These are phyloP conservation scores for Sebastes taczanowskii DNA, from an alignment of 2,797 vertebrate genomes.

Conservation along the genomic window DNA sequence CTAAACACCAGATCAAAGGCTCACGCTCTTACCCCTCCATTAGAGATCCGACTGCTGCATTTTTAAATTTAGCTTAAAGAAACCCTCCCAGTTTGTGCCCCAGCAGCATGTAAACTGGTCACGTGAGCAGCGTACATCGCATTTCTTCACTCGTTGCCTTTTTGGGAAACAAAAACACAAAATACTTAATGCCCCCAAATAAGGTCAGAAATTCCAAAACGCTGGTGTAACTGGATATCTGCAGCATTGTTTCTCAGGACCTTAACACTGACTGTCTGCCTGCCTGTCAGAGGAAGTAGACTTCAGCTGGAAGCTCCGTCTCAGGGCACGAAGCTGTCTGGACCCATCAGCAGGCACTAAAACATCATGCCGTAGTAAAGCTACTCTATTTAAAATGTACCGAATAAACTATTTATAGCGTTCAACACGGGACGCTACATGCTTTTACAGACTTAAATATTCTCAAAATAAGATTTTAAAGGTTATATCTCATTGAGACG, in stretches of 20 bases:
- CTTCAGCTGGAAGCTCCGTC: background rate
- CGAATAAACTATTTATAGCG: background rate
- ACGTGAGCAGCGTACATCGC: constrained; percentile 29
- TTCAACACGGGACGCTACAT: background rate
- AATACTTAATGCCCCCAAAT: constrained; percentile 56
- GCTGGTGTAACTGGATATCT: constrained; percentile 65
- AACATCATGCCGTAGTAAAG: background rate
- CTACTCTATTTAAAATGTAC: background rate
- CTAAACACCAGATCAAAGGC: constrained; percentile 70
- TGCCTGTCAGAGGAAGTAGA: constrained; percentile 21
- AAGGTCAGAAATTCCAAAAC: constrained; percentile 70
- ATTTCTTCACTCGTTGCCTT: constrained; percentile 56
- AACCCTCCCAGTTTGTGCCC: constrained; percentile 60
- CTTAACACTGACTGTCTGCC: constrained; percentile 36
- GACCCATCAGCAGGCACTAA: background rate
- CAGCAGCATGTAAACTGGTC: constrained; percentile 42
- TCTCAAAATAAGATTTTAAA: background rate
- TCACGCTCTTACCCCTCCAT: constrained; percentile 61
- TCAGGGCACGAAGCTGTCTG: background rate
- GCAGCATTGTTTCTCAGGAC: constrained; percentile 68
- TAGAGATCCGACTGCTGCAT: constrained; percentile 51
- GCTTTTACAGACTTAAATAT: background rate
- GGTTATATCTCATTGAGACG: background rate
- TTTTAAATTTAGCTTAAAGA: constrained; percentile 69
- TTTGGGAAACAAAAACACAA: constrained; percentile 64